phyloP scores from a whole-genome alignment of 2,113 vertebrate species.

The Oriolus oriolus region DNA sequence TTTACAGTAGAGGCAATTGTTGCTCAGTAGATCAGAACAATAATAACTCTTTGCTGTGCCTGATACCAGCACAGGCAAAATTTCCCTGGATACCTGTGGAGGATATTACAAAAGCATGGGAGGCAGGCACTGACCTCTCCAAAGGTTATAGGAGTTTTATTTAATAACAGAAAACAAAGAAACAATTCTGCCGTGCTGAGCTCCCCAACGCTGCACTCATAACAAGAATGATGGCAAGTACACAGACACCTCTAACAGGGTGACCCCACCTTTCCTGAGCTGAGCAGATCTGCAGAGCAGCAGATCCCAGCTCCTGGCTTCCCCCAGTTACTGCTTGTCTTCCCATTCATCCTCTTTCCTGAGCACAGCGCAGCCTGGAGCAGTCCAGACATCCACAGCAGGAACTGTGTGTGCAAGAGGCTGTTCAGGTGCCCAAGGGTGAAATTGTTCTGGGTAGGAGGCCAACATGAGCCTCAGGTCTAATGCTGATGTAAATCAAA shows the following conservation, averaged over 20 bases:
- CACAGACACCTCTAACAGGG: not conserved
- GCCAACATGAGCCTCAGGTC: not conserved
- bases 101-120: not conserved
- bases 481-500: not conserved
- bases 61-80: not conserved
- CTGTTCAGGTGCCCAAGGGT: not conserved
- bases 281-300: not conserved
- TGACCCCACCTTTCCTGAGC: not conserved
- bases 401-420: not conserved
- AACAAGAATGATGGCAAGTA: not conserved
- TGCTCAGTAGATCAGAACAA: not conserved
- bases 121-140: not conserved
- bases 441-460: not conserved
- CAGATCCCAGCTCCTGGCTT: not conserved
- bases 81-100: not conserved
- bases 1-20: slow-evolving; percentile 52
- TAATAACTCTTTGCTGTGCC: not conserved
- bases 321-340: accelerated
- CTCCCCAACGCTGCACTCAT: accelerated
- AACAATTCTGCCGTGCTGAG: not conserved
- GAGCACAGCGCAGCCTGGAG: not conserved
- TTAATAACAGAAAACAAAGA: not conserved
- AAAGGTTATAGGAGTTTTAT: not conserved
- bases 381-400: accelerated
- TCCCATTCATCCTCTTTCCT: not conserved